Conservation (phyloP, 2,888 invertebrate genomes). For the Agonopterix arenella region DNA sequence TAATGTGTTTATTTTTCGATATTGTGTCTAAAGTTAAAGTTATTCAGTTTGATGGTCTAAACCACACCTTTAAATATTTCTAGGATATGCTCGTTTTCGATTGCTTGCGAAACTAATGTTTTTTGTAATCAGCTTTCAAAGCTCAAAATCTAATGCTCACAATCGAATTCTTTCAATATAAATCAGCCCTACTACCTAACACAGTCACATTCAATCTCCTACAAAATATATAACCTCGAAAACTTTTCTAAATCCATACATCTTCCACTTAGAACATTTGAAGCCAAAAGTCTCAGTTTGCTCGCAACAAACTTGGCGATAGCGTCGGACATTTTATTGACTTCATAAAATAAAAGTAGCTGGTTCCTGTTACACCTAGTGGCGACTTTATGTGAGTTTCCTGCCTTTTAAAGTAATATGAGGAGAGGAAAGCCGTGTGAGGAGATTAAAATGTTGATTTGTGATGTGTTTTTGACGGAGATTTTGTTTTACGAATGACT, state of each 20-base stretch:
- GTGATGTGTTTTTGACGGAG: too few relatives aligned
- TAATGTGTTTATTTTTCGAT: too few relatives aligned
- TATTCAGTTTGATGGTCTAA: too few relatives aligned
- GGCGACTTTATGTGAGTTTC: conserved; percentile 1
- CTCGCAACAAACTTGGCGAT: conserved; percentile 12
- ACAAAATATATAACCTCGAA: neutral
- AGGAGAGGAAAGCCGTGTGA: neutral
- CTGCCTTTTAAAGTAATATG: conserved; percentile 7
- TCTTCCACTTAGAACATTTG: neutral
- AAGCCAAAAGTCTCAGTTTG: neutral
- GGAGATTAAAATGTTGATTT: neutral
- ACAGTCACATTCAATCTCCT: neutral
- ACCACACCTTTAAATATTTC: too few relatives aligned
- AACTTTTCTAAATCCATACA: neutral
- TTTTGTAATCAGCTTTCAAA: neutral
- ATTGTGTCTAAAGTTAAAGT: too few relatives aligned
- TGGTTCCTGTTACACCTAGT: conserved; percentile 8
- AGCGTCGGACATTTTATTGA: conserved; percentile 14
- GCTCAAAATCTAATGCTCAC: neutral
- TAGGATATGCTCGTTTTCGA: too few relatives aligned
- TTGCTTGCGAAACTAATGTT: neutral
- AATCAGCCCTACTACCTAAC: neutral
- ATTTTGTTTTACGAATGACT: too few relatives aligned
- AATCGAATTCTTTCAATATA: neutral
- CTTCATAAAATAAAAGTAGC: conserved; percentile 17